Evolutionary conservation across 2,797 vertebrate genomes (phyloP), one percentile per base, ranked within the genome.

Genomic region (Prionace glauca): DNA sequence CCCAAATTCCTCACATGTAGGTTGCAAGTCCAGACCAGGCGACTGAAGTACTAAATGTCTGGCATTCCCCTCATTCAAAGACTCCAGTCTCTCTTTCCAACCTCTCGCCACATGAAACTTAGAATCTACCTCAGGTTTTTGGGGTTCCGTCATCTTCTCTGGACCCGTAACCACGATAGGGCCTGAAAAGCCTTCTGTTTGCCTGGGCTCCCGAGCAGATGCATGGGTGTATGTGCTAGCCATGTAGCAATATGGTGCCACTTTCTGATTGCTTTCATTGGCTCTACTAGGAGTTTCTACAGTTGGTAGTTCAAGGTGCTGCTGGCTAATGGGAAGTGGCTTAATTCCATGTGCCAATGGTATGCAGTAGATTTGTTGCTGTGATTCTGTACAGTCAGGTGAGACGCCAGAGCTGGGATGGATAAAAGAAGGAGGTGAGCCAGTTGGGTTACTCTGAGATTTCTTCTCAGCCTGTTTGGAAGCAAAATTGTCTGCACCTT

Each of bases 191-290:
- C 96, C 45, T 36, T 97, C 79, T 96, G 96, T 97, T 69, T 92
- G 95, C 56, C 96, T 96, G 24, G 96, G 95, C 60, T 97, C 97
- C 45, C 26, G 16, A 8, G 26, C n/a, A 20, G 41, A 32, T 7
- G 97, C 96, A 0, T 96, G 95, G 95, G 97, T 97, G 95, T 96
- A 97, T 95, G 98, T 95, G 56, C 98, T 98, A 0, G 98, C 98
- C 93, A 98, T 97, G 95, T 98, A 98, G 96, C 98, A 98, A 96
- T 97, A 98, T 91, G 98, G 97, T 56, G 98, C 98, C 96, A 98
- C 98, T 95, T 98, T 97, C 95, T 98, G 97, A 96, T 98, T 97
- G 96, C 97, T 98, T 96, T 97, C 97, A 95, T 97, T 97, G 96
- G 97, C 96, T n/a, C 97, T 96, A 96, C 96, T 97, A 72, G 97